phyloP scores from a whole-genome alignment of 2,113 vertebrate genomes.

The Prolemur simus region DNA sequence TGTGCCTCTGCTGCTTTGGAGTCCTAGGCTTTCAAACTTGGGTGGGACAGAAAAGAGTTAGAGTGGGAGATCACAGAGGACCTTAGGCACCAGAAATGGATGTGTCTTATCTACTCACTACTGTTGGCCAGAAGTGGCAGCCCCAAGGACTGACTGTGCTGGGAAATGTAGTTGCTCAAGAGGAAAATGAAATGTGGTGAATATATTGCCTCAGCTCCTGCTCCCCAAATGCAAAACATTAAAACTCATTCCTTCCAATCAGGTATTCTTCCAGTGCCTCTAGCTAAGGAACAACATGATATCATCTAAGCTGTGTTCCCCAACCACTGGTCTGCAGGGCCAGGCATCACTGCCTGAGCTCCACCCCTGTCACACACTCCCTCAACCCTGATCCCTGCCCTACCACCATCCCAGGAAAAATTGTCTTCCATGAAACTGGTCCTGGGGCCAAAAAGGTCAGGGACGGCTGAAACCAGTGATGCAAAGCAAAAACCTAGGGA shows the following conservation, averaged over 20 bases:
- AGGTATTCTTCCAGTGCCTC: neutral
- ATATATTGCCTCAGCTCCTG: neutral
- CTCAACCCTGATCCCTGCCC: too few species aligned
- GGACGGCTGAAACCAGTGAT: too few species aligned
- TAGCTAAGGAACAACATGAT: neutral
- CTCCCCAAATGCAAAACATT: neutral
- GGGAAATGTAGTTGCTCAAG: neutral
- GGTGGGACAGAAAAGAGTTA: neutral
- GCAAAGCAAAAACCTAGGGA: neutral
- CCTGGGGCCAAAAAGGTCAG: too few species aligned
- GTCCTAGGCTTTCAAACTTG: neutral
- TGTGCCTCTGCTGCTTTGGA: neutral
- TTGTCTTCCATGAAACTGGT: too few species aligned
- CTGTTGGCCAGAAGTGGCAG: neutral
- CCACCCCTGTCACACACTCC: too few species aligned
- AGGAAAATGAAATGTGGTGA: neutral
- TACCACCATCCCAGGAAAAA: too few species aligned
- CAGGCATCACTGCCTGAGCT: too few species aligned
- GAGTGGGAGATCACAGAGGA: neutral
- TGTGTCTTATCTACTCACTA: neutral
- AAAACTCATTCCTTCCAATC: neutral
- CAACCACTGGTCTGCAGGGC: too few species aligned
- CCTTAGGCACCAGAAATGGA: neutral
- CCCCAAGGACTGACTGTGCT: neutral
- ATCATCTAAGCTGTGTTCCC: too few species aligned